Evolutionary conservation across 1,140 invertebrate genomes (phyloP), one percentile per base, ranked within the genome.

Genomic region (Dinothrombium tinctorium): DNA sequence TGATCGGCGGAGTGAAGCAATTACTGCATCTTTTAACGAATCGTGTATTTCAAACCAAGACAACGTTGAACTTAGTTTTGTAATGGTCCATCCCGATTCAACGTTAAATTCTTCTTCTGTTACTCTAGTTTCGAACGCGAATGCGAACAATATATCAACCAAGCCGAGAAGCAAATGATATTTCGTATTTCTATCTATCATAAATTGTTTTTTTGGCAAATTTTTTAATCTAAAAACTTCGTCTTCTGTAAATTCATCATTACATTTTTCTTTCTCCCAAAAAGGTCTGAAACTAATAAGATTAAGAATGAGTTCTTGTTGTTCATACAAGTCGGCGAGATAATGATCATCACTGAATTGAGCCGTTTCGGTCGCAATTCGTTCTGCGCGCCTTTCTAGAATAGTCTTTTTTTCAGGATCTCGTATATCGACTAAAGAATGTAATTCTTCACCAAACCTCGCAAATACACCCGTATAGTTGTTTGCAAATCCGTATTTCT

Each of bases 81-180:
- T 69, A 20, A 89, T 73, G 1, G 72, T 80, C 82, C 81, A 87
- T 41, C 71, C 67, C 14, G 80, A 83, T 61, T 84, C 81, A 6
- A 74, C 68, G 40, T 66, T 76, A 47, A 69, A 68, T 53, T 82
- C 76, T 48, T 75, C 79, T 25, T 68, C 53, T 14, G 73, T 83
- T n/a, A 69, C 73, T 47, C 82, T 58, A 39, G 70, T 60, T 54
- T 86, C 73, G 53, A 84, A 87, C 51, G 72, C 73, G 58, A 71
- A 83, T 0, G 70, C 73, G 62, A 67, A 84, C 11, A 87, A 54
- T 51, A 90, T 75, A 56, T 87, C 81, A n/a, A 86, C 57, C 7
- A 90, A 54, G 29, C 75, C 68, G 23, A 72, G 60, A 41, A 69
- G 62, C 12, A 70, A 60, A 33, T 55, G 56, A 40, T 65, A 62